Percentiles rank a stretch among this genome's conserved stretches.
Conservation (phyloP, 2,113 vertebrate genomes). For the Typhlomys cinereus region DNA sequence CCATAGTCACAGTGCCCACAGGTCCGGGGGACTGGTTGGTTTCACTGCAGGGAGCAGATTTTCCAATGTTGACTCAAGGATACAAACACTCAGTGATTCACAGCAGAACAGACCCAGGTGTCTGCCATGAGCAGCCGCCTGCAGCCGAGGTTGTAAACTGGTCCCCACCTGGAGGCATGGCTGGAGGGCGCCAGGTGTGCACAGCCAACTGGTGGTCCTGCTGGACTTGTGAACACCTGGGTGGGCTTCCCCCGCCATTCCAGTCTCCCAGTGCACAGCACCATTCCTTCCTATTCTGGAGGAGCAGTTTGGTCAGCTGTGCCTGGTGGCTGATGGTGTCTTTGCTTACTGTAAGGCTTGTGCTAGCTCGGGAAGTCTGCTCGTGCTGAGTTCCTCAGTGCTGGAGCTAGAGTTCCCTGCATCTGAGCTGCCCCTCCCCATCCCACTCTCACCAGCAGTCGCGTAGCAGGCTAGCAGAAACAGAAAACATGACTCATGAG, state of each 20-base stretch:
- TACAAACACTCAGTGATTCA: neutral
- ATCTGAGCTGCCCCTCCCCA: accelerated
- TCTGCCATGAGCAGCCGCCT: too few relatives aligned
- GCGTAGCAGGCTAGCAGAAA: neutral
- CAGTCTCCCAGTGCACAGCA: accelerated
- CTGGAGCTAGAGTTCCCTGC: neutral
- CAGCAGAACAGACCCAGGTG: neutral
- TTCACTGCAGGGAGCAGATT: neutral
- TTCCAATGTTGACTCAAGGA: too few relatives aligned
- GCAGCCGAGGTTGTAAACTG: neutral
- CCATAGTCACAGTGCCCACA: accelerated
- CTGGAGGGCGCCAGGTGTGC: neutral
- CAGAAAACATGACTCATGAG: neutral
- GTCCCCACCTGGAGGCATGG: neutral
- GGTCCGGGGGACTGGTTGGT: neutral
- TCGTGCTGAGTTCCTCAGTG: neutral
- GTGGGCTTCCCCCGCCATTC: accelerated
- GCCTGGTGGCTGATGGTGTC: neutral
- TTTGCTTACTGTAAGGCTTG: neutral
- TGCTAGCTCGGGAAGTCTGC: accelerated
- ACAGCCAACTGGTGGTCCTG: neutral
- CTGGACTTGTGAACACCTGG: neutral
- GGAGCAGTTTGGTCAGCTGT: neutral
- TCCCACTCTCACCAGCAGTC: neutral
- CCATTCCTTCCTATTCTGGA: neutral